These are phyloP conservation scores for Mohoua ochrocephala DNA, from an alignment of 2,113 vertebrate genomes.

Conservation along the genomic window DNA sequence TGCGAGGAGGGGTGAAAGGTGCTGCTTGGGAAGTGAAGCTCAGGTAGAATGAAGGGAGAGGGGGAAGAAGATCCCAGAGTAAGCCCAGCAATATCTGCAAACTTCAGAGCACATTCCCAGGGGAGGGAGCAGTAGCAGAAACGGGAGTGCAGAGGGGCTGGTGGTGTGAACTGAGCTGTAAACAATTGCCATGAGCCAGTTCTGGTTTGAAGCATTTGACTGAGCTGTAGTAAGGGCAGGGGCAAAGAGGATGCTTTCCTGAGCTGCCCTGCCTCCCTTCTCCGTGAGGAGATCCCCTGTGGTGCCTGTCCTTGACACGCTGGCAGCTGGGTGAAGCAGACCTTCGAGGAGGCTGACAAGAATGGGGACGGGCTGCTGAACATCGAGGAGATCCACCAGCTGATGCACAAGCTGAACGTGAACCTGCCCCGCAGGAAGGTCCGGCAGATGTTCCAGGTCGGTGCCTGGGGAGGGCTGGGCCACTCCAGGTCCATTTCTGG, in stretches of 20 bases:
- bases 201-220: neutral
- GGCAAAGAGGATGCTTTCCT: neutral
- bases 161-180: neutral
- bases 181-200: neutral
- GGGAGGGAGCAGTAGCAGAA: neutral
- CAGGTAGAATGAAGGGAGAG: neutral
- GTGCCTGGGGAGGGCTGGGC: neutral
- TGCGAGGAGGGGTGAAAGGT: neutral
- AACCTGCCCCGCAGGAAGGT: conserved; percentile 94
- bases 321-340: conserved; percentile 93
- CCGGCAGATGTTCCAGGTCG: conserved; percentile 98
- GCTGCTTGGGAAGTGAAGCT: neutral
- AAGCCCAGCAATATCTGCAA: neutral
- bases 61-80: neutral
- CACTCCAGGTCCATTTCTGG: accelerated
- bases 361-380: conserved; percentile 93
- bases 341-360: conserved; percentile 95
- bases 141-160: neutral
- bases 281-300: neutral
- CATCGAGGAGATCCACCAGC: conserved; percentile 95
- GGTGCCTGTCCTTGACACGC: conserved; percentile 76
- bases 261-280: neutral
- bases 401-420: conserved; percentile 97
- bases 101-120: accelerated
- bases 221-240: neutral